Evolutionary conservation across 2,888 invertebrate genomes (phyloP).

Genomic region (Seira musarum): DNA sequence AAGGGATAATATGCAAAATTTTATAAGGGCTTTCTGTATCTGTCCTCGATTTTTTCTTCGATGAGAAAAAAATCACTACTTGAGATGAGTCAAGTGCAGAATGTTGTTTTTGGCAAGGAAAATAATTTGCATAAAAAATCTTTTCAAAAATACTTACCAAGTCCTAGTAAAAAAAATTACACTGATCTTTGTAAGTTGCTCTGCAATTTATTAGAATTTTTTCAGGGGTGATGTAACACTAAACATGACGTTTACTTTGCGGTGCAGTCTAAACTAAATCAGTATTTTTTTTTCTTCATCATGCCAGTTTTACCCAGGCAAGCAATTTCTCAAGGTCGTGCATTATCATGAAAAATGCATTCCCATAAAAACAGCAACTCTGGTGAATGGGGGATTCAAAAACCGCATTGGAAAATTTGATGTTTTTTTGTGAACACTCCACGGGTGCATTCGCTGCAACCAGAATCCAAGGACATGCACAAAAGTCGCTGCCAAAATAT

Average conservation of each 20-base stretch:
- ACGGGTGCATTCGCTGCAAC: conserved; percentile 16
- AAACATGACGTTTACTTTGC: background rate
- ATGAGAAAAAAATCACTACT: background rate
- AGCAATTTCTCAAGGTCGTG: conserved; percentile 9
- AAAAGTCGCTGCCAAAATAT: conserved; percentile 22
- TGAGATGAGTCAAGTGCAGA: background rate
- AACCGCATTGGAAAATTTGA: conserved; percentile 14
- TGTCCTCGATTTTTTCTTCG: conserved; percentile 3
- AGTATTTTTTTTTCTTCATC: background rate
- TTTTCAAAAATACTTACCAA: conserved; percentile 6
- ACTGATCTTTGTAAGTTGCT: background rate
- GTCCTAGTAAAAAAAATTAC: background rate
- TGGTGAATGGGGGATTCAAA: background rate
- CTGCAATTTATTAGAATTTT: background rate
- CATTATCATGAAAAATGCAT: background rate
- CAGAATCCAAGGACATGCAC: background rate
- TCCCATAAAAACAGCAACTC: background rate
- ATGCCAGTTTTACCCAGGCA: background rate
- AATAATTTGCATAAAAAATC: conserved; percentile 9
- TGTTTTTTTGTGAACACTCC: background rate
- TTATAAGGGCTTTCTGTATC: background rate
- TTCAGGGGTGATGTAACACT: background rate
- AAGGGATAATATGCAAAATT: conserved; percentile 11
- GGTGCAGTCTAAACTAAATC: background rate
- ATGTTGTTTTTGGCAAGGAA: conserved; percentile 13